phyloP scores from a whole-genome alignment of 2,888 invertebrate genomes.

The Trissonchulus latispiculum region DNA sequence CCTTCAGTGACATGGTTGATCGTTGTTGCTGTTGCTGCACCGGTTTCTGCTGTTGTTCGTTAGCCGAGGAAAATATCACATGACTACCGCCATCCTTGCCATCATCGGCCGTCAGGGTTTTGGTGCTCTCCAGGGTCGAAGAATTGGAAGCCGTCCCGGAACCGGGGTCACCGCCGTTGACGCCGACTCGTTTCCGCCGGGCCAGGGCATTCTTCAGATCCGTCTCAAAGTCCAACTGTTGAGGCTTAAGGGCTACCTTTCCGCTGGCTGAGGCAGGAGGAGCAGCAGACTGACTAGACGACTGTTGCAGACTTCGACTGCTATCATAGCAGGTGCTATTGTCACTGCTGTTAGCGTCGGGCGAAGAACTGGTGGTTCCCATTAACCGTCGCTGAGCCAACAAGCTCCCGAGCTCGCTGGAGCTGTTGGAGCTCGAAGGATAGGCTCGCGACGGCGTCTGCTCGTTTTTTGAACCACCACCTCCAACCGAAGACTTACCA shows the following conservation, averaged over 20 bases:
- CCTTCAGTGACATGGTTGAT: constrained; percentile 37
- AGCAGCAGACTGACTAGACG: too few species aligned
- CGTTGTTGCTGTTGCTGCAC: too few species aligned
- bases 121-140: too few species aligned
- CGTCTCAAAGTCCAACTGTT: constrained; percentile 35
- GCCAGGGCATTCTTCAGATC: constrained; percentile 41
- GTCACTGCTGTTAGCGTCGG: too few species aligned
- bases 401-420: not conserved
- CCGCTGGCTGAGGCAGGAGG: not conserved
- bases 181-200: constrained; percentile 12
- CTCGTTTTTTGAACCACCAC: not conserved
- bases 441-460: not conserved
- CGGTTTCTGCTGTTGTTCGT: too few species aligned
- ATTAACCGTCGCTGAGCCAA: not conserved
- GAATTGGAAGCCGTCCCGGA: too few species aligned
- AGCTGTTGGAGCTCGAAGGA: not conserved
- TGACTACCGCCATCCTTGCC: not conserved
- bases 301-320: too few species aligned
- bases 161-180: not conserved
- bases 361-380: not conserved
- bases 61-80: not conserved
- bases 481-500: too few species aligned
- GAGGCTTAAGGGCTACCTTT: not conserved
- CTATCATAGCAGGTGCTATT: too few species aligned
- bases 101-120: too few species aligned